These are phyloP conservation scores for Dioctria rufipes DNA, from an alignment of 2,888 invertebrate species.

Conservation along the genomic window DNA sequence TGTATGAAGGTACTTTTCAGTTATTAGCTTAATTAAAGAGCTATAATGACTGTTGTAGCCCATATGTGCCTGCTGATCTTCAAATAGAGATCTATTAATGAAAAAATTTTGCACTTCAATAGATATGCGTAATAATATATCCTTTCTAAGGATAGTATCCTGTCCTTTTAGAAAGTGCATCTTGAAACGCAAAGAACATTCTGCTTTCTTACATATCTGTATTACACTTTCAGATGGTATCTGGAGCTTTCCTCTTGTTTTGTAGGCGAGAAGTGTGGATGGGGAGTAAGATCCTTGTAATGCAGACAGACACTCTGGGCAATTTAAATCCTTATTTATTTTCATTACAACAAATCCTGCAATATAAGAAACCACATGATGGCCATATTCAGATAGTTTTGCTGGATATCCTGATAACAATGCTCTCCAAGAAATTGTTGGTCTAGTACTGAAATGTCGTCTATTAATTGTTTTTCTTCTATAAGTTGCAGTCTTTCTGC, in stretches of 20 bases:
- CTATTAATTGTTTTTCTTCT: no score
- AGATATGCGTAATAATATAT: background rate
- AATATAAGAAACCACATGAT: constrained; percentile 3
- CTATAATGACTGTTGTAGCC: no score
- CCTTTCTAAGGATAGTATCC: background rate
- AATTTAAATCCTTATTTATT: constrained; percentile 2
- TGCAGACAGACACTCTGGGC: background rate
- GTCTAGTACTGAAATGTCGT: background rate
- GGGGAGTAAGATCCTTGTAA: background rate
- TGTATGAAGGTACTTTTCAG: no score
- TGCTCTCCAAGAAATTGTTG: constrained; percentile 19
- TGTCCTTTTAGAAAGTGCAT: background rate
- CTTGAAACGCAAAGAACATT: background rate
- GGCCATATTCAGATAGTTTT: constrained; percentile 2
- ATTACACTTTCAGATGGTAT: constrained; percentile 11
- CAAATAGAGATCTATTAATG: no score
- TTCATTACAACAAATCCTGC: constrained; percentile 11
- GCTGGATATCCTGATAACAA: background rate
- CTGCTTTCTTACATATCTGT: constrained; percentile 8
- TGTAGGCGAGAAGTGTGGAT: background rate
- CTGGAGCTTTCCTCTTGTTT: background rate
- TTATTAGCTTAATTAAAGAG: no score
- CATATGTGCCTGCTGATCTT: no score
- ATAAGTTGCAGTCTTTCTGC: no score
- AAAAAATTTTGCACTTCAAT: constrained; percentile 1